These are phyloP conservation scores for Channa striata DNA, from an alignment of 2,797 vertebrate genomes.

Conservation along the genomic window DNA sequence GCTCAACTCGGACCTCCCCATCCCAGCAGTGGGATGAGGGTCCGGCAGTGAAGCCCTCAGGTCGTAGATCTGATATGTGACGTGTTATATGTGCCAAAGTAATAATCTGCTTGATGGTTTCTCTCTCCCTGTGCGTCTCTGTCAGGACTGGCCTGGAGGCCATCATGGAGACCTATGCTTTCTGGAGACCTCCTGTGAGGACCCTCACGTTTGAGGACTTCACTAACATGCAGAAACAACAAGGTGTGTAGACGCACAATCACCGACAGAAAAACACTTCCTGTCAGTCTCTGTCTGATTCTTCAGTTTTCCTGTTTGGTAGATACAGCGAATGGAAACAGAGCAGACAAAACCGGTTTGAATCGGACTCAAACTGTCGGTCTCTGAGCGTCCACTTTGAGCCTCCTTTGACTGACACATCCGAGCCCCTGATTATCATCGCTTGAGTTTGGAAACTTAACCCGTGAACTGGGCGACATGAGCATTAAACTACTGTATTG, in stretches of 20 bases:
- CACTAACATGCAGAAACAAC: slow-evolving; percentile 99
- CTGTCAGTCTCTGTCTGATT: too few relatives aligned
- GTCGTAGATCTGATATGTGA: too few relatives aligned
- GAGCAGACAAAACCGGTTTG: too few relatives aligned
- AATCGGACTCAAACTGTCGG: too few relatives aligned
- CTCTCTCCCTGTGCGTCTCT: slow-evolving; percentile 16
- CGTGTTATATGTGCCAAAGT: too few relatives aligned
- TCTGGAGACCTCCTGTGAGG: slow-evolving; percentile 98
- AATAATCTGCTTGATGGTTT: slow-evolving; percentile 3
- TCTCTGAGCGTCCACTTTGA: too few relatives aligned
- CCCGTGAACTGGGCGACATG: neutral
- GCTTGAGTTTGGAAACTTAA: neutral
- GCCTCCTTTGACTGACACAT: too few relatives aligned
- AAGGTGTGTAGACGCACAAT: slow-evolving; percentile 84
- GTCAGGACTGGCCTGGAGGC: slow-evolving; percentile 96
- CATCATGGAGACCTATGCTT: slow-evolving; percentile 99
- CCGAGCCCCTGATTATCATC: too few relatives aligned
- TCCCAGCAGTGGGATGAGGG: neutral
- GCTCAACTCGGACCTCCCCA: too few relatives aligned
- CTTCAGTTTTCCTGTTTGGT: too few relatives aligned
- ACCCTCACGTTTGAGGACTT: slow-evolving; percentile 99
- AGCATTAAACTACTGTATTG: neutral
- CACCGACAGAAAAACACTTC: too few relatives aligned
- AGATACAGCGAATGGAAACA: too few relatives aligned
- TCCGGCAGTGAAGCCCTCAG: neutral